Evolutionary conservation across 2,797 vertebrate genomes (phyloP).

Genomic region (Lagorchestes hirsutus): DNA sequence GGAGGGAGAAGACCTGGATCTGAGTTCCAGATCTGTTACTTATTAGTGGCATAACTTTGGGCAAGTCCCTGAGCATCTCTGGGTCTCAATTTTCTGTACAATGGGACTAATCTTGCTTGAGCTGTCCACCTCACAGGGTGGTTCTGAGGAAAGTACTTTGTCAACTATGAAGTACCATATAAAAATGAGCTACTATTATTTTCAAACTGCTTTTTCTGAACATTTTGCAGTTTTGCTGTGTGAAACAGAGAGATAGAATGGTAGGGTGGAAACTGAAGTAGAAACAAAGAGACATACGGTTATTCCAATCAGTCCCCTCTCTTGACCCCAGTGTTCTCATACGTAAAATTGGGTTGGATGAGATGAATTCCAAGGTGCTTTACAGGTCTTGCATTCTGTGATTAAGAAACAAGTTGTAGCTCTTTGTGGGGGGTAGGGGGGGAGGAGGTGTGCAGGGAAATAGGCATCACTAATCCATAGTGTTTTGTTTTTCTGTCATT

Average conservation of each 20-base stretch:
- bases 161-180: conserved; percentile 5
- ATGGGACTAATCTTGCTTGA: not conserved
- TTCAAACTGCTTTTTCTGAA: conserved; percentile 34
- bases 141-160: not conserved
- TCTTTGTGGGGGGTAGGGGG: conserved; percentile 4
- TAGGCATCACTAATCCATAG: not conserved
- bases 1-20: not conserved
- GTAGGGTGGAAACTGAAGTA: not conserved
- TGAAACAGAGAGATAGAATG: conserved; percentile 3
- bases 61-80: not conserved
- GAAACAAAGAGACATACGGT: not conserved
- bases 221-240: not conserved
- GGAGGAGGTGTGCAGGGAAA: not conserved
- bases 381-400: conserved; percentile 26
- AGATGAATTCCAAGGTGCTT: conserved; percentile 22
- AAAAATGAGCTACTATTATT: not conserved
- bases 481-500: conserved; percentile 57
- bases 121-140: not conserved
- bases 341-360: conserved; percentile 27
- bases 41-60: not conserved
- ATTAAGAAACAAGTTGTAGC: conserved; percentile 12
- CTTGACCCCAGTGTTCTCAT: not conserved
- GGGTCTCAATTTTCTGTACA: not conserved
- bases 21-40: not conserved
- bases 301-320: not conserved